Base-by-base conservation (phyloP, 2,888 invertebrate genomes). In the Rotaria magnacalcarata region DNA sequence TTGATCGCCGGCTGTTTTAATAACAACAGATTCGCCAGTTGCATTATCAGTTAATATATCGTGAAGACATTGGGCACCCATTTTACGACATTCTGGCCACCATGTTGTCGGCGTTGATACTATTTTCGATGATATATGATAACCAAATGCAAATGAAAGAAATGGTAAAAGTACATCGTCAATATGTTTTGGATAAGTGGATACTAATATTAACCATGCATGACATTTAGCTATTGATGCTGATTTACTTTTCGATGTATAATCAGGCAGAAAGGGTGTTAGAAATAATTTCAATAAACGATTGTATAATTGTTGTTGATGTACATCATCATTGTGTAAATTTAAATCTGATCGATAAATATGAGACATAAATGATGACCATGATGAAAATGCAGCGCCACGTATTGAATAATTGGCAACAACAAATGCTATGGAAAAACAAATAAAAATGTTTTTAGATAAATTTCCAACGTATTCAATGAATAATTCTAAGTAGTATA, bases 201-300 rank as follows among this genome's bases (percentile, higher is more conserved):
- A 10, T 47, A 80, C 47, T n/a, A 80, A 47, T 47, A 47, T 47
- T 21, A 47, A 24, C 80, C 80, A 80, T 43, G 80, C 43, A n/a
- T 24, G 47, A n/a, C 80, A 80, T 80, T 80, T 80, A 14, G 43
- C 24, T 47, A 47, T 47, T 11, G 80, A 80, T 80, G 80, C 47
- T 80, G 24, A 47, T 47, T 80, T 47, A 47, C n/a, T 80, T 80
- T 80, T 80, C 4, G 47, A 43, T 80, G 80, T 80, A 80, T 80
- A n/a, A 80, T 80, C 80, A 14, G 47, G 47, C n/a, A 80, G 6
- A 43, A 80, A 80, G 11, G 80, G 80, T 11, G 80, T 47, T 2
- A 80, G n/a, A 47, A 80, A 80, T 80, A 80, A n/a, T 80, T 80
- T 80, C n/a, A 80, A 47, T 47, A 47, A 16, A 47, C 47, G 43